Evolutionary conservation across 2,797 vertebrate species (phyloP).

Genomic region (Crypturellus tataupa): DNA sequence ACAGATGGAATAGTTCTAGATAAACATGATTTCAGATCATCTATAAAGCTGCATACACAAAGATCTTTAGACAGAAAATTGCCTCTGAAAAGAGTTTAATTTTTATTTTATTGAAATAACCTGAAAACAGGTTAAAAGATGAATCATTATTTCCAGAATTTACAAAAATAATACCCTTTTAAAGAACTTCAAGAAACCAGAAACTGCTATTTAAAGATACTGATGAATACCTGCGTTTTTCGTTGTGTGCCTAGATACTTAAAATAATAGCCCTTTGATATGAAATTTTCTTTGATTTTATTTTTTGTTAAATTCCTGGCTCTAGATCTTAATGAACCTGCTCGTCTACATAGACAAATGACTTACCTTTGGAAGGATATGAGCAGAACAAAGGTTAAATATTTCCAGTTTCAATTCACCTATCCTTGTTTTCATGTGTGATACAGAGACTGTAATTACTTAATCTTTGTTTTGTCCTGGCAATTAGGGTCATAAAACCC

Average conservation of each 20-base stretch:
- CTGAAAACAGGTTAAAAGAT: neutral
- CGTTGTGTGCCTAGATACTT: neutral
- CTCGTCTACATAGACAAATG: neutral
- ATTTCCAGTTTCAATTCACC: too few species aligned
- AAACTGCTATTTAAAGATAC: neutral
- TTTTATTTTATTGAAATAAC: neutral
- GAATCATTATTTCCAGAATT: neutral
- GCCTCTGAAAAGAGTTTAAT: neutral
- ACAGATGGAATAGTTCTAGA: neutral
- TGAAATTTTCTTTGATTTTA: neutral
- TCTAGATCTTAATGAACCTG: neutral
- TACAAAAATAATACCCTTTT: neutral
- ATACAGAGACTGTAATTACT: neutral
- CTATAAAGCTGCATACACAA: neutral
- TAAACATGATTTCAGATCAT: neutral
- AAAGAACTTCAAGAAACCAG: neutral
- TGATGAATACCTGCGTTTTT: neutral
- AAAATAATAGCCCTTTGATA: neutral
- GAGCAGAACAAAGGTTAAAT: neutral
- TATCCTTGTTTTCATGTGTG: neutral
- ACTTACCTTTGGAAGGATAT: neutral
- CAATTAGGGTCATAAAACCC: neutral
- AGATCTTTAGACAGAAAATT: neutral
- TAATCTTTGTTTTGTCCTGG: neutral
- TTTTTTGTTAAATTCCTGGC: fast-evolving